These are phyloP conservation scores for Goniozus legneri DNA, from an alignment of 1,140 invertebrate genomes.

Conservation along the genomic window DNA sequence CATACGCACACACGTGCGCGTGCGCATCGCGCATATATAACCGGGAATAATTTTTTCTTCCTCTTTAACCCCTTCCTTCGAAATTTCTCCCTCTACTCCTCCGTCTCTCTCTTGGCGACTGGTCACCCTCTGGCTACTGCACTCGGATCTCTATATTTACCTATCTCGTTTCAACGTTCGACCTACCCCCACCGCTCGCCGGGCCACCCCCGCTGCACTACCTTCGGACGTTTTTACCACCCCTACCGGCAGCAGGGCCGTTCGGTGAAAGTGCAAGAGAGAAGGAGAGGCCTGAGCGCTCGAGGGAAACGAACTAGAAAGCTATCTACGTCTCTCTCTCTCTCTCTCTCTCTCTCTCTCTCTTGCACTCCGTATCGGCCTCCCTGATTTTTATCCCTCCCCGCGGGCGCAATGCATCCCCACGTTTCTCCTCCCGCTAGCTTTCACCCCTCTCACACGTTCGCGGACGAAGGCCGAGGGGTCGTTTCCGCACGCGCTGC, in stretches of 20 bases:
- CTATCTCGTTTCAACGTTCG: conserved; percentile 23
- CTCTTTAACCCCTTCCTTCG: too few relatives aligned
- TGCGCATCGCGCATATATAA: too few relatives aligned
- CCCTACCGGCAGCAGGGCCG: too few relatives aligned
- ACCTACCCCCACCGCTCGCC: too few relatives aligned
- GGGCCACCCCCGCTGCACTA: too few relatives aligned
- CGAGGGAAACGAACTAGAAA: conserved; percentile 34
- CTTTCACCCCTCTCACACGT: conserved; percentile 13
- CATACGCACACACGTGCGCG: too few relatives aligned
- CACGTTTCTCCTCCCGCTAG: conserved; percentile 11
- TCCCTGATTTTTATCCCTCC: conserved; percentile 29
- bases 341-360: conserved; percentile 13
- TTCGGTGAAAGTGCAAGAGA: too few relatives aligned
- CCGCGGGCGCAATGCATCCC: conserved; percentile 11
- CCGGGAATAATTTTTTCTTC: too few relatives aligned
- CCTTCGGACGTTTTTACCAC: too few relatives aligned
- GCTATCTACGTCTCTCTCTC: conserved; percentile 20
- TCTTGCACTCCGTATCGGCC: conserved; percentile 12
- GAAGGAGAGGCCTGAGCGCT: too few relatives aligned
- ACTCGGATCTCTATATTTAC: conserved; percentile 20
- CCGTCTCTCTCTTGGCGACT: conserved; percentile 18
- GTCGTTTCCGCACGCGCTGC: too few relatives aligned
- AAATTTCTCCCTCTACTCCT: conserved; percentile 16
- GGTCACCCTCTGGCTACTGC: conserved; percentile 16
- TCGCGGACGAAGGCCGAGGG: too few relatives aligned